Conservation (phyloP, 2,797 vertebrate genomes). For the Smutsia gigantea region DNA sequence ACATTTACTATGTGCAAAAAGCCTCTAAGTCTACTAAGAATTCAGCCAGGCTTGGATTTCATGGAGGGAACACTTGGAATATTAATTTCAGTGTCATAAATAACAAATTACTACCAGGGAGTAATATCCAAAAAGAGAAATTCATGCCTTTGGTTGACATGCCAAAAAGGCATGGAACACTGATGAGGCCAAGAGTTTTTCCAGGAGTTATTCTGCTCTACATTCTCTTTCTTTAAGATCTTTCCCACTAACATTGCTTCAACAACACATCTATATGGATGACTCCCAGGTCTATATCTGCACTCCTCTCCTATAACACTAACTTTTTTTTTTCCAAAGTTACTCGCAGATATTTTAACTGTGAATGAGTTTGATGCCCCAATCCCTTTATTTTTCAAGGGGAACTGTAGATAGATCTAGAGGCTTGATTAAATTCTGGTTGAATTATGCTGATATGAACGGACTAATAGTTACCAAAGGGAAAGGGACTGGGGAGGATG, state of each 20-base stretch:
- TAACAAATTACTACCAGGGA: constrained; percentile 23
- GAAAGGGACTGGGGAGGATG: too few species aligned
- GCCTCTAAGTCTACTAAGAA: neutral
- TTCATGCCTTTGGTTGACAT: constrained; percentile 43
- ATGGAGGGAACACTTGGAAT: neutral
- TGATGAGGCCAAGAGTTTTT: constrained; percentile 58
- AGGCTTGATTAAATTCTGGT: neutral
- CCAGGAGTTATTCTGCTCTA: constrained; percentile 45
- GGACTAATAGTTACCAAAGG: too few species aligned
- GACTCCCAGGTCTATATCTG: constrained; percentile 63
- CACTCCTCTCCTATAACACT: constrained; percentile 34
- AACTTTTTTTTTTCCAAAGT: neutral
- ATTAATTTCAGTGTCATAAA: constrained; percentile 48
- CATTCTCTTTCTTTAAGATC: constrained; percentile 59
- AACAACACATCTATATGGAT: constrained; percentile 50
- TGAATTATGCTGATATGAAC: neutral
- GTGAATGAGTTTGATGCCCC: too few species aligned
- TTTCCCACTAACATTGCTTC: constrained; percentile 8
- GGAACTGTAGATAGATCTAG: neutral
- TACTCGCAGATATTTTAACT: too few species aligned
- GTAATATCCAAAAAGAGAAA: constrained; percentile 50
- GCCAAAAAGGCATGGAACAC: constrained; percentile 30
- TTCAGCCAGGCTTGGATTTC: neutral
- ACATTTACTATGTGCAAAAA: neutral
- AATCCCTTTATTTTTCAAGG: too few species aligned